Percentiles rank a stretch among this genome's conserved stretches.
Evolutionary conservation across 2,797 vertebrate genomes (phyloP).

Genomic region (Scleropages formosus): DNA sequence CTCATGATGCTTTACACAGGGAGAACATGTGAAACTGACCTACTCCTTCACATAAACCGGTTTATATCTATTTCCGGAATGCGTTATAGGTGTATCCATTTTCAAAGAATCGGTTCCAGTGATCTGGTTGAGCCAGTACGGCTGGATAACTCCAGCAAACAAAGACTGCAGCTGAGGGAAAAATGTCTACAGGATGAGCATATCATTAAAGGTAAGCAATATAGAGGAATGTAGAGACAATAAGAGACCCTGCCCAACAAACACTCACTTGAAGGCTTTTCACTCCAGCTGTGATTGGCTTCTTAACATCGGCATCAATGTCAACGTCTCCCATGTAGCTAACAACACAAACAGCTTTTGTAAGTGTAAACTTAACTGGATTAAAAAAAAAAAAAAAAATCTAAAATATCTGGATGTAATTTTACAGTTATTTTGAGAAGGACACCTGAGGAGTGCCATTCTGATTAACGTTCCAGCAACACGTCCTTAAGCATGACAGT

Average conservation of each 20-base stretch:
- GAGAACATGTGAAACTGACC: not conserved
- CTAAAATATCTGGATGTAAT: too few relatives aligned
- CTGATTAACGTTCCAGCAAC: too few relatives aligned
- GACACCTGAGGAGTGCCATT: too few relatives aligned
- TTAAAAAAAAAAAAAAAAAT: too few relatives aligned
- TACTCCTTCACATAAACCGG: not conserved
- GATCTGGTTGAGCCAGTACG: slow-evolving; percentile 18
- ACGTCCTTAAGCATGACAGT: too few relatives aligned
- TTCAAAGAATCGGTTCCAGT: not conserved
- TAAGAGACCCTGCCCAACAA: too few relatives aligned
- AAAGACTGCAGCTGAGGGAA: slow-evolving; percentile 6
- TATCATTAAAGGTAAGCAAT: not conserved
- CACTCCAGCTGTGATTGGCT: slow-evolving; percentile 79
- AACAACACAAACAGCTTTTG: slow-evolving; percentile 32
- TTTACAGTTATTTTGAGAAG: too few relatives aligned
- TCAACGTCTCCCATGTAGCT: slow-evolving; percentile 87
- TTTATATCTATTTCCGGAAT: not conserved
- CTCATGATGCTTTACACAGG: not conserved
- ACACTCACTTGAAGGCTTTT: slow-evolving; percentile 81
- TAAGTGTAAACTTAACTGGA: not conserved
- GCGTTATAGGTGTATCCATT: not conserved
- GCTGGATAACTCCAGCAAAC: slow-evolving; percentile 5
- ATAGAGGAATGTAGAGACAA: too few relatives aligned
- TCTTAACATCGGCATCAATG: slow-evolving; percentile 81
- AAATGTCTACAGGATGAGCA: not conserved